Base-by-base conservation (phyloP, 2,797 vertebrate species). In the Paratrypauchen microcephalus region DNA sequence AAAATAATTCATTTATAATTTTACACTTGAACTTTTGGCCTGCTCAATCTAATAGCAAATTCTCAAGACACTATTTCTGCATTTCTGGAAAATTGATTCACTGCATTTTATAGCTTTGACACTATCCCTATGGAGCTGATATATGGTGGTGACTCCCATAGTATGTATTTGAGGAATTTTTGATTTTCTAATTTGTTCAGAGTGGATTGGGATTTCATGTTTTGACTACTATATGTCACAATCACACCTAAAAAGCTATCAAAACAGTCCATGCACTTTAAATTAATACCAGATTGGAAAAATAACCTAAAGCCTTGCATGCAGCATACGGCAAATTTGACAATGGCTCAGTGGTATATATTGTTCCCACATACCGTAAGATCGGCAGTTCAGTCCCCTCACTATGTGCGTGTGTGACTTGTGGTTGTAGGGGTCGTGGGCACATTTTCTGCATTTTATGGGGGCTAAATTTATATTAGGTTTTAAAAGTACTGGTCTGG, bases 21-120 rank as follows among this genome's bases (percentile, higher is more conserved):
- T 59, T 19, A 32, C 5, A 59, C 28, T 59, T 59, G 28, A 59
- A 18, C 57, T 32, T n/a, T 59, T 15, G 18, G 18, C 8, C 8
- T 30, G 28, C 1, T 2, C 32, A n/a, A 2, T 15, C 50, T 56
- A 50, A 13, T 30, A 12, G 45, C 28, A 63, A 60, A 50, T 24
- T 78, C 77, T 50, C 13, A 16, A 9, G 74, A 77, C 72, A 81
- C 76, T 64, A 68, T 80, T 79, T 86, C 88, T 88, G 78, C 85
- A 83, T 86, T 74, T 75, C 73, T 72, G 64, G 56, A 74, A 86
- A 83, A 89, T 89, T 52, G 72, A 72, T 8, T 78, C 65, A 57
- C 52, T 64, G 41, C 64, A 73, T 66, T 48, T 26, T 28, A 48
- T 21, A 50, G 7, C 13, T 64, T 58, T 21, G 30, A 30, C 65